Percentiles rank a stretch among this genome's conserved stretches.
Conservation (phyloP, 2,888 invertebrate species). For the Amblyteles armatorius region DNA sequence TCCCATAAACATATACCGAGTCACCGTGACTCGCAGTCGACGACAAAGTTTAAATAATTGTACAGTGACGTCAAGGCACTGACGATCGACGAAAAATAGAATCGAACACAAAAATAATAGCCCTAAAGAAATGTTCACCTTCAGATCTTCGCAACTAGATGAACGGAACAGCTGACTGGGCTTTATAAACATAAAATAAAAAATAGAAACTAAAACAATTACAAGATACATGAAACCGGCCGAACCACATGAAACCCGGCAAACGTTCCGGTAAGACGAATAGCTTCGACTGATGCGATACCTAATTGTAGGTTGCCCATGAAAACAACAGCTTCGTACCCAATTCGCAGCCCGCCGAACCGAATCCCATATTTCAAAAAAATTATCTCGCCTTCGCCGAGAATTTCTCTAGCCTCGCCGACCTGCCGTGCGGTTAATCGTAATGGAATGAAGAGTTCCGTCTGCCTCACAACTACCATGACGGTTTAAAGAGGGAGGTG, state of each 20-base stretch:
- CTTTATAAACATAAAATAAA: neutral
- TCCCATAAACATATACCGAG: conserved; percentile 20
- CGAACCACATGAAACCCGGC: neutral
- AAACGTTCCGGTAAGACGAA: neutral
- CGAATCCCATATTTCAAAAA: neutral
- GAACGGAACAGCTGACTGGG: neutral
- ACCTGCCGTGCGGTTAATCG: neutral
- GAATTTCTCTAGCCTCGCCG: conserved; percentile 12
- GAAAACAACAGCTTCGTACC: neutral
- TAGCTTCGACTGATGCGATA: neutral
- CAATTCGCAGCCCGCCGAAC: neutral
- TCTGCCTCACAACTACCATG: conserved; percentile 28
- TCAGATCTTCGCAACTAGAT: neutral
- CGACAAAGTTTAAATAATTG: conserved; percentile 4
- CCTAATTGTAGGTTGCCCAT: neutral
- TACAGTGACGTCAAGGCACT: neutral
- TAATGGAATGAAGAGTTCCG: conserved; percentile 36
- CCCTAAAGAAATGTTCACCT: neutral
- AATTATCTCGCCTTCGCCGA: neutral
- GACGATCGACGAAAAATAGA: neutral
- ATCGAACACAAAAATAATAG: neutral
- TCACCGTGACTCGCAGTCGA: neutral
- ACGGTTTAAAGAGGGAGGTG: conserved; percentile 50
- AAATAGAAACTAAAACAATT: neutral
- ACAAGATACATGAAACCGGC: too few relatives aligned